phyloP scores from a whole-genome alignment of 2,113 vertebrate genomes.

The Rhagologus leucostigma region DNA sequence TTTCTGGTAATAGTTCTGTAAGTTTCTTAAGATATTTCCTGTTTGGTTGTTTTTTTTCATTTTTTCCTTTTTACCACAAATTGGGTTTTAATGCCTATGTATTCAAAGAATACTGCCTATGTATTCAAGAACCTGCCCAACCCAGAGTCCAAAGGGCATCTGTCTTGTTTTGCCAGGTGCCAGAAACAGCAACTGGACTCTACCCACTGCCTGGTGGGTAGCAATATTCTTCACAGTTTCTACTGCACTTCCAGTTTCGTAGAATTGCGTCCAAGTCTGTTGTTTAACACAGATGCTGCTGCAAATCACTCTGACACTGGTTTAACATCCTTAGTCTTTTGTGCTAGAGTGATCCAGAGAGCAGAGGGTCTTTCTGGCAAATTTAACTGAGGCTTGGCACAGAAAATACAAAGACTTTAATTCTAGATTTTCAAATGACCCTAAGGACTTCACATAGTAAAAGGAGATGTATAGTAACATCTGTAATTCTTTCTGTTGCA shows the following conservation, averaged over 20 bases:
- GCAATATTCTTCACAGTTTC: background rate
- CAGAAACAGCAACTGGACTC: background rate
- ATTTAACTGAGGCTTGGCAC: background rate
- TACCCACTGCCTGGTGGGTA: background rate
- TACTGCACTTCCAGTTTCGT: background rate
- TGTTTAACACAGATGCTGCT: background rate
- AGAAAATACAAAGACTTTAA: background rate
- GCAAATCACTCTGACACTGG: background rate
- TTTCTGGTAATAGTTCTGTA: background rate
- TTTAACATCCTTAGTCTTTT: background rate
- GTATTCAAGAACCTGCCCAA: background rate
- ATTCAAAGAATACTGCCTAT: background rate
- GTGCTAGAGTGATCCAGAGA: background rate
- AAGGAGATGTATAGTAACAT: background rate
- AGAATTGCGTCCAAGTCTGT: background rate
- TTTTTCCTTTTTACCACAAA: background rate
- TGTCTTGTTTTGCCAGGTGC: background rate
- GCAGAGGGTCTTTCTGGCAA: background rate
- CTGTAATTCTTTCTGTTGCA: background rate
- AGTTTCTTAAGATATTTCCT: background rate
- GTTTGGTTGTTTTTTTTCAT: background rate
- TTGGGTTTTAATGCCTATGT: background rate
- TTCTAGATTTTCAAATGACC: background rate
- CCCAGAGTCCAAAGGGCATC: background rate
- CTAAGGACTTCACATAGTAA: background rate